A percentile compares a stretch with the other conserved stretches of the same genome.
Evolutionary conservation across 2,113 vertebrate genomes (phyloP).

Genomic region (Poeciliopsis turrubarensis): DNA sequence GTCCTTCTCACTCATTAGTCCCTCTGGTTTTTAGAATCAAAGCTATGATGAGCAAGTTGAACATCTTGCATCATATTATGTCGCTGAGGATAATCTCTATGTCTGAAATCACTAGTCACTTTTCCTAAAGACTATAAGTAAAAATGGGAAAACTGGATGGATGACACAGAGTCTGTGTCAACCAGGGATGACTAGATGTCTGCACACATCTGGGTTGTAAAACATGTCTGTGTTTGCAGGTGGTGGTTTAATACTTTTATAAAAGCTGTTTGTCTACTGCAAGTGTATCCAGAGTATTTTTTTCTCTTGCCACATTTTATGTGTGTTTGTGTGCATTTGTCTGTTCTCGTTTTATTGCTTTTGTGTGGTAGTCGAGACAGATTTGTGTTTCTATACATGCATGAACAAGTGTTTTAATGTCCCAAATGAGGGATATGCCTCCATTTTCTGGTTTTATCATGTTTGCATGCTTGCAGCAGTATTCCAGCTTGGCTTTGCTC

Average conservation of each 20-base stretch:
- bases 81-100: conserved; percentile 48
- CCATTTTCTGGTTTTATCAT: conserved; percentile 14
- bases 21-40: conserved; percentile 9
- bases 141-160: conserved; percentile 48
- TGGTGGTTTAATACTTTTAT: conserved; percentile 17
- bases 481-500: conserved; percentile 30
- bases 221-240: conserved; percentile 4
- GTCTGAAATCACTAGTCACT: conserved; percentile 52
- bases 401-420: conserved; percentile 26
- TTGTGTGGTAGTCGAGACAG: background rate
- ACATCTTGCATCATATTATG: conserved; percentile 34
- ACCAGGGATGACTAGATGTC: conserved; percentile 61
- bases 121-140: conserved; percentile 58
- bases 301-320: conserved; percentile 31
- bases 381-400: conserved; percentile 33
- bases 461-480: conserved; percentile 19
- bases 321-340: conserved; percentile 43
- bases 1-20: background rate
- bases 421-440: conserved; percentile 14
- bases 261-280: conserved; percentile 22
- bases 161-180: conserved; percentile 60
- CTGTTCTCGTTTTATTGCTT: conserved; percentile 30
- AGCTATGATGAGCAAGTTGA: conserved; percentile 14
- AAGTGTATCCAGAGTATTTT: conserved; percentile 25
- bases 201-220: conserved; percentile 60